These are phyloP conservation scores for Asteroscopus sphinx DNA, from an alignment of 2,888 invertebrate species.

Conservation along the genomic window DNA sequence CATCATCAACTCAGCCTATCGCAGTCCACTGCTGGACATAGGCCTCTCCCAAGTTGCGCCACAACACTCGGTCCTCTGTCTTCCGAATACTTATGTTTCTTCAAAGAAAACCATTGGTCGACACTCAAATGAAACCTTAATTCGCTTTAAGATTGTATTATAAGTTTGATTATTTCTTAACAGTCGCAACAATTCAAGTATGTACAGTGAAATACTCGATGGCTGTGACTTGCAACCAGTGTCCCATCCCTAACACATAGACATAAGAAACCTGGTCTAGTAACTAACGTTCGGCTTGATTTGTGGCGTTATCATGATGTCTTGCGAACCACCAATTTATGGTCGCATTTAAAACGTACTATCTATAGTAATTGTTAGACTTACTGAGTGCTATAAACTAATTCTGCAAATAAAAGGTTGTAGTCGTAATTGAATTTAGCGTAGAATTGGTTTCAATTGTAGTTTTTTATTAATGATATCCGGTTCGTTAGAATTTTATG, in stretches of 20 bases:
- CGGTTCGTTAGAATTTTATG: constrained; percentile 19
- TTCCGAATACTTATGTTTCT: too few relatives aligned
- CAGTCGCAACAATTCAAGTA: constrained; percentile 4
- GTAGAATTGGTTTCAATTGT: constrained; percentile 29
- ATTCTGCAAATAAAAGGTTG: constrained; percentile 26
- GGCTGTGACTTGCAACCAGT: constrained; percentile 5
- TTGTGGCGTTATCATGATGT: constrained; percentile 79
- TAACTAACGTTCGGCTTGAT: constrained; percentile 80
- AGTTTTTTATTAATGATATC: constrained; percentile 27
- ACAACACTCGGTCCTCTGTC: too few relatives aligned
- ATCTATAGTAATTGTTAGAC: constrained; percentile 59
- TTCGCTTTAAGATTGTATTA: too few relatives aligned
- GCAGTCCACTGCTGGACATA: too few relatives aligned
- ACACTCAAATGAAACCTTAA: neutral
- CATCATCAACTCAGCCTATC: too few relatives aligned
- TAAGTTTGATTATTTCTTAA: neutral
- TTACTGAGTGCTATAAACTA: constrained; percentile 49
- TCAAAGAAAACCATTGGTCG: neutral
- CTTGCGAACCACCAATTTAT: constrained; percentile 74
- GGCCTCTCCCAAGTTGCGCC: too few relatives aligned
- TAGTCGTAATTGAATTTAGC: constrained; percentile 11
- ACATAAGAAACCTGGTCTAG: constrained; percentile 57
- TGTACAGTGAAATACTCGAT: constrained; percentile 6
- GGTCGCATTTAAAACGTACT: constrained; percentile 66
- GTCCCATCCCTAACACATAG: constrained; percentile 52